Evolutionary conservation across 1,140 invertebrate species (phyloP).

Genomic region (Pseudomyrmex flavicornis): DNA sequence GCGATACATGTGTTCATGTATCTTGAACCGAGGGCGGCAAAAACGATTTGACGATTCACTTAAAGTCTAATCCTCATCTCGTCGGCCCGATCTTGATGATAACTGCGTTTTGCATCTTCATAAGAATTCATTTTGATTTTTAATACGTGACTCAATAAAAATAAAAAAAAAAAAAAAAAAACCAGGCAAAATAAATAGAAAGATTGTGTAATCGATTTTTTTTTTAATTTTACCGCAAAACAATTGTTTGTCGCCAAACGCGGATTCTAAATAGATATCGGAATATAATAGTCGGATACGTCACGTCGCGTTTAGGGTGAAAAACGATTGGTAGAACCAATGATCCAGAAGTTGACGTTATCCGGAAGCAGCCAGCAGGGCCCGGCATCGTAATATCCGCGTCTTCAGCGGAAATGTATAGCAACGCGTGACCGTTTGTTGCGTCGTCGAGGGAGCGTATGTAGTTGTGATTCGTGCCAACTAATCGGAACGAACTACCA

Average conservation of each 20-base stretch:
- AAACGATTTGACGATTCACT: constrained; percentile 83
- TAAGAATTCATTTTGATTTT: constrained; percentile 47
- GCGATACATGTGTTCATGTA: constrained; percentile 83
- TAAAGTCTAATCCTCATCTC: constrained; percentile 79
- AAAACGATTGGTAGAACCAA: constrained; percentile 35
- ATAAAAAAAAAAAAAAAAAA: no score
- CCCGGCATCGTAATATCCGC: constrained; percentile 55
- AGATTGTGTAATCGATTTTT: constrained; percentile 4
- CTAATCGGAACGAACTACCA: constrained; percentile 55
- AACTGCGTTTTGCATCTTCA: constrained; percentile 57
- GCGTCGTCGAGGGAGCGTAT: constrained; percentile 22
- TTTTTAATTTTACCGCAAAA: not conserved
- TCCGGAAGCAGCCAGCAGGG: constrained; percentile 50
- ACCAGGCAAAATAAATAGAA: constrained; percentile 10
- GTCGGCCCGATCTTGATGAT: constrained; percentile 68
- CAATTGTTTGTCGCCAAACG: not conserved
- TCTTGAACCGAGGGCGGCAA: constrained; percentile 64
- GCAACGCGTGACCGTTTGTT: constrained; percentile 33
- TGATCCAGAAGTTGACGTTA: constrained; percentile 53
- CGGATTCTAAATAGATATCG: not conserved
- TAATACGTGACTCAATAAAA: not conserved
- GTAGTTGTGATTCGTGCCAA: constrained; percentile 57
- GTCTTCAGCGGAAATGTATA: constrained; percentile 49
- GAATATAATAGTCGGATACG: not conserved
- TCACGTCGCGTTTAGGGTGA: not conserved